Evolutionary conservation across 2,113 vertebrate species (phyloP), one percentile per base, ranked within the genome.

Genomic region (Apodemus speciosus): DNA sequence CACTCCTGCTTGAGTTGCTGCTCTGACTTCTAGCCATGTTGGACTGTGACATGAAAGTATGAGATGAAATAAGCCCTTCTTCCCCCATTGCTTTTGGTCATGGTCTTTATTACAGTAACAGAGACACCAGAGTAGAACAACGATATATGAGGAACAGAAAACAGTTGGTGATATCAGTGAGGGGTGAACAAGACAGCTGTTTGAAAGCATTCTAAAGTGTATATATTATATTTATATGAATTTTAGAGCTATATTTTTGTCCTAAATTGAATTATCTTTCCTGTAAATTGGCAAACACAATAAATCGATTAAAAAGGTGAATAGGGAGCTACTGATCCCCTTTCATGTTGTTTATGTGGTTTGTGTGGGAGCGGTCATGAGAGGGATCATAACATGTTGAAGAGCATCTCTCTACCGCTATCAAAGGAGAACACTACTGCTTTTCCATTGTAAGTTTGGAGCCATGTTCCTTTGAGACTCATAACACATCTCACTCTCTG

Each of bases 181-280:
- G 66, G 66, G 73, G 72, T 14, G 72, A 76, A 3, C 9, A 85
- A 8, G 16, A 9, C 1, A 56, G 18, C 51, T 90, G 30, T 86
- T 77, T n/a, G 51, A 77, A 95, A 46, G 38, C 15, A 38, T 87
- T 49, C 72, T 80, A 73, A 92, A 64, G 23, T 79, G 35, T 83
- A 68, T 93, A 49, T n/a, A n/a, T 73, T 88, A 43, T 40, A 46
- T 73, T 88, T 90, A 49, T 1, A 91, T 81, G 38, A 92, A 93
- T 85, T 86, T 56, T 46, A 51, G 11, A 88, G 38, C 20, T 62
- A 56, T 40, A 49, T 49, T 83, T 95, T 93, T 95, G 38, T 21
- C 6, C 15, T 72, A 95, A 89, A 60, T 35, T 73, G 21, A 85
- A 72, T 95, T 96, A 18, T 72, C 25, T 89, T 94, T 68, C 76